phyloP scores from a whole-genome alignment of 2,888 invertebrate species.

The Euplagia quadripunctaria region DNA sequence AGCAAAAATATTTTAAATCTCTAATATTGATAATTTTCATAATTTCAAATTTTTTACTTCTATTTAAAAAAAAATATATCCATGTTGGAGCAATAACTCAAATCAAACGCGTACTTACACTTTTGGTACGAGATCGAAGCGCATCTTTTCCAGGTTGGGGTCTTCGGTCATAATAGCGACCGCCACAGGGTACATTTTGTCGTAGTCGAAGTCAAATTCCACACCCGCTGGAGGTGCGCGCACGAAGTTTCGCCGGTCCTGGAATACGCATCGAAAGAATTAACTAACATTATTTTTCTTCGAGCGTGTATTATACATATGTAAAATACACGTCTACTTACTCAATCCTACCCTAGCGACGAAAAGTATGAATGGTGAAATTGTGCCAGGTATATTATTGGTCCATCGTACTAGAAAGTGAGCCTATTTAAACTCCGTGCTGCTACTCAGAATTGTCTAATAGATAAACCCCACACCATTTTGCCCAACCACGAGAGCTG shows the following conservation, averaged over 20 bases:
- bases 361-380: too few relatives aligned
- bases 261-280: slow-evolving; percentile 43
- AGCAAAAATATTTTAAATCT: too few relatives aligned
- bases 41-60: not conserved
- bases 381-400: too few relatives aligned
- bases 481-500: too few relatives aligned
- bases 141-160: slow-evolving; percentile 98
- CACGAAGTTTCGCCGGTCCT: slow-evolving; percentile 99
- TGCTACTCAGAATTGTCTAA: too few relatives aligned
- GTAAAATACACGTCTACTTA: not conserved
- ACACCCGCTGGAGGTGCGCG: slow-evolving; percentile 98
- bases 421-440: too few relatives aligned
- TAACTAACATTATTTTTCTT: not conserved
- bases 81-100: not conserved
- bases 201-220: slow-evolving; percentile 98
- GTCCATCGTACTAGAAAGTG: not conserved
- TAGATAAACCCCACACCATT: too few relatives aligned
- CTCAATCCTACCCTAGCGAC: too few relatives aligned
- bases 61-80: too few relatives aligned
- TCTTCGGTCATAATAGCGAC: slow-evolving; percentile 98
- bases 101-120: slow-evolving; percentile 90
- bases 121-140: slow-evolving; percentile 99
- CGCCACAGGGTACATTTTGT: slow-evolving; percentile 96
- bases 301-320: not conserved
- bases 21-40: not conserved